Conservation (phyloP, 2,113 vertebrate species). For the Lates calcarifer region DNA sequence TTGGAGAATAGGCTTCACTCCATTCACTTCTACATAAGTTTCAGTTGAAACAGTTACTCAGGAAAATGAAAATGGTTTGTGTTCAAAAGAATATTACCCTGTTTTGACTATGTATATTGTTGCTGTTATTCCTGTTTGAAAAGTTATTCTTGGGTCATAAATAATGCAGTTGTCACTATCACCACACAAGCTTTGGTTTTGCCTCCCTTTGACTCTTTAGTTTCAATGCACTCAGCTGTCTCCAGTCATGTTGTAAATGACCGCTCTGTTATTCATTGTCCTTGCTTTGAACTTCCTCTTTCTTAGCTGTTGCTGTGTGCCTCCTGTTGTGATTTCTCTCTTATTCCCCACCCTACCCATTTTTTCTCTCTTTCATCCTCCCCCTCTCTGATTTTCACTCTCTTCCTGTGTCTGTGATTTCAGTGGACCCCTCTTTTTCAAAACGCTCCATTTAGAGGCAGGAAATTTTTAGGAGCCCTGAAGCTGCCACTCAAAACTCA, state of each 20-base stretch:
- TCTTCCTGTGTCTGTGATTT: constrained; percentile 91
- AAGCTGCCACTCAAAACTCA: constrained; percentile 90
- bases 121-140: constrained; percentile 1
- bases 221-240: constrained; percentile 7
- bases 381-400: constrained; percentile 50
- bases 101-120: background rate
- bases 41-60: background rate
- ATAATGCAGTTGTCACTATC: background rate
- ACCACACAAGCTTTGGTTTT: background rate
- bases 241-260: constrained; percentile 44
- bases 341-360: constrained; percentile 12
- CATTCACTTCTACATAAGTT: background rate
- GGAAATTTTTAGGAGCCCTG: constrained; percentile 89
- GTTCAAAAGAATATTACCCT: background rate
- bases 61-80: background rate
- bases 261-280: constrained; percentile 59
- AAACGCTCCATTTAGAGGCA: constrained; percentile 92
- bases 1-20: background rate
- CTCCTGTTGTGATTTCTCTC: constrained; percentile 56
- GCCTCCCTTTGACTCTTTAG: background rate
- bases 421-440: constrained; percentile 94
- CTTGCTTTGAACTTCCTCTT: constrained; percentile 61
- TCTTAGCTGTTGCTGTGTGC: constrained; percentile 39
- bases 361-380: constrained; percentile 48
- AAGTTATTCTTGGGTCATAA: background rate